phyloP scores from a whole-genome alignment of 2,113 vertebrate genomes.

The Actinemys pallida region DNA sequence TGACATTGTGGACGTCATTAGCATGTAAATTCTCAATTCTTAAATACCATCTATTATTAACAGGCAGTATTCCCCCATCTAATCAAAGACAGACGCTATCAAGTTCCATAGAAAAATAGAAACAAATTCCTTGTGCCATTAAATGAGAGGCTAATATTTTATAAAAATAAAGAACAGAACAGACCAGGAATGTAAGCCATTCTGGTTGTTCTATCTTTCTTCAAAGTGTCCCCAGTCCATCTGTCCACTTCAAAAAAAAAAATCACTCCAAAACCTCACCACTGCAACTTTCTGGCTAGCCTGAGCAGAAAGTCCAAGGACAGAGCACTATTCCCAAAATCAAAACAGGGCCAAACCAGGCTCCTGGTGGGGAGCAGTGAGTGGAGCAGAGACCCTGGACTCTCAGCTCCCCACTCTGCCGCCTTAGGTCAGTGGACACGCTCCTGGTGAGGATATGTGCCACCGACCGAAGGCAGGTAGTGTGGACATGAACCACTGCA shows the following conservation, averaged over 20 bases:
- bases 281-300: not conserved
- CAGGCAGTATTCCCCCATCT: slow-evolving; percentile 48
- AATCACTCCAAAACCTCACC: not conserved
- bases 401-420: too few species aligned
- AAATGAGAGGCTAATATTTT: slow-evolving; percentile 32
- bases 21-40: slow-evolving; percentile 53
- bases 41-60: slow-evolving; percentile 71
- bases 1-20: not conserved
- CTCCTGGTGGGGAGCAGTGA: too few species aligned
- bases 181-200: slow-evolving; percentile 40
- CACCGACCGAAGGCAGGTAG: too few species aligned
- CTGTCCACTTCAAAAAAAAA: slow-evolving; percentile 19
- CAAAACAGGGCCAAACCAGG: not conserved
- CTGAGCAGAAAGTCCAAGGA: not conserved
- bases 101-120: slow-evolving; percentile 42
- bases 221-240: slow-evolving; percentile 30
- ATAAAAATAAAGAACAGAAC: slow-evolving; percentile 38
- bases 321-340: not conserved
- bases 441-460: too few species aligned
- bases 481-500: too few species aligned
- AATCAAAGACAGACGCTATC: slow-evolving; percentile 66
- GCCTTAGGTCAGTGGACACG: too few species aligned
- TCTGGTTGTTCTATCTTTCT: slow-evolving; percentile 32
- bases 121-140: slow-evolving; percentile 39
- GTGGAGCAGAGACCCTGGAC: too few species aligned